Evolutionary conservation across 2,113 vertebrate genomes (phyloP).

Genomic region (Hypocryptadius cinnamomeus): DNA sequence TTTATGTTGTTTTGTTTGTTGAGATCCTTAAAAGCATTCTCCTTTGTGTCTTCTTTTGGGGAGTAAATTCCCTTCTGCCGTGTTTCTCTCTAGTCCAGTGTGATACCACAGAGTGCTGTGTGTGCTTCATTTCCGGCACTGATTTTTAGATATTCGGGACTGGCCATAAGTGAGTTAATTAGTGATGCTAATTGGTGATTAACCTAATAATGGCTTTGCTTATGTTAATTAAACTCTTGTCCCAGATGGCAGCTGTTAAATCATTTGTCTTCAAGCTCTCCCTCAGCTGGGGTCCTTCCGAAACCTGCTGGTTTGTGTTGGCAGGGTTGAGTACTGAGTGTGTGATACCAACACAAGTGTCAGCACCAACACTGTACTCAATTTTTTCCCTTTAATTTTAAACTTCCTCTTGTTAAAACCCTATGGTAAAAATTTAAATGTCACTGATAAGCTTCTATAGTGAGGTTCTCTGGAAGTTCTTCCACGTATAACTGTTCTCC

Average conservation of each 20-base stretch:
- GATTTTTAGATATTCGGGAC: not conserved
- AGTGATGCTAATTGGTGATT: slow-evolving; percentile 29
- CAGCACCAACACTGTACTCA: not conserved
- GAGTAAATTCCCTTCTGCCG: not conserved
- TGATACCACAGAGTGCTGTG: not conserved
- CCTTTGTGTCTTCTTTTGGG: not conserved
- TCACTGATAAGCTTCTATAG: not conserved
- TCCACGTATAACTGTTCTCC: not conserved
- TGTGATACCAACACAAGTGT: not conserved
- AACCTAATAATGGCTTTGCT: slow-evolving; percentile 55
- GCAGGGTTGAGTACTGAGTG: not conserved
- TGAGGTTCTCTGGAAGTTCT: not conserved
- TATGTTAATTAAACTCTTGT: slow-evolving; percentile 60
- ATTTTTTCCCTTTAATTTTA: not conserved
- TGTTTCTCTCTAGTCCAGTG: not conserved
- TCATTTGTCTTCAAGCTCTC: not conserved
- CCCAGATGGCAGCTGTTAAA: slow-evolving; percentile 2
- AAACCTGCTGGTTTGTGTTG: not conserved
- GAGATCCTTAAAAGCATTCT: not conserved
- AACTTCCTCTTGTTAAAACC: not conserved
- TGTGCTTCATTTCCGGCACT: not conserved
- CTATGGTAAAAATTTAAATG: not conserved
- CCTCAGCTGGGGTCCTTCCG: not conserved
- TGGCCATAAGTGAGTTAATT: slow-evolving; percentile 55
- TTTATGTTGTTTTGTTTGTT: not conserved